Evolutionary conservation across 2,113 vertebrate species (phyloP), one percentile per base, ranked within the genome.

Genomic region (Odontophorus gujanensis): DNA sequence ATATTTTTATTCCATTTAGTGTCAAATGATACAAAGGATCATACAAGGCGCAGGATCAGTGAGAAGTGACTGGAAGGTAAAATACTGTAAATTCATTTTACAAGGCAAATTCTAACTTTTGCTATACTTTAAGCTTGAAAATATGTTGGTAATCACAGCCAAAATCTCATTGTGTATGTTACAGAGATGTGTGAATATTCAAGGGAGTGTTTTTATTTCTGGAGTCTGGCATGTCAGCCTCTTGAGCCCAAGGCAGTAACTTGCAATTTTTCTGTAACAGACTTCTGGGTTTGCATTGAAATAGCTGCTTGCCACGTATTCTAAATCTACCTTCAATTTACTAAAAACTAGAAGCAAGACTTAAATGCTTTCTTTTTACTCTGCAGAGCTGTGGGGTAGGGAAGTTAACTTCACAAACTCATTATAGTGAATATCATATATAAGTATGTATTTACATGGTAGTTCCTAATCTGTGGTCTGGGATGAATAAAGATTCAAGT

Each of bases 161-260:
- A 85, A 92, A 92, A 92, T 77, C 48, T 72, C 38, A 42, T 67
- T 74, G 11, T 3, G 2, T 51, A 13, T 30, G 22, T 87, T 89
- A 85, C 50, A 94, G 20, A 21, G 53, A 82, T 68, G 18, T 32
- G 47, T 87, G 55, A 79, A 67, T 80, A 65, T 55, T 82, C 63
- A 74, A 42, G 17, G 72, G 40, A 28, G 25, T 62, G 65, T 51
- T 85, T 84, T 91, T 53, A 74, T 61, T 91, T 78, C 91, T 90
- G 58, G 61, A 74, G 87, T 73, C 16, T 36, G n/a, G 45, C 34
- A 43, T 26, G 47, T 87, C 67, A 58, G 74, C 72, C 69, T 91
- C 89, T 76, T 77, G 78, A 73, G 78, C 83, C 89, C n/a, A 30
- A 95, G 81, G 63, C 76, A 85, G 40, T 62, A 92, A 76, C 26